phyloP scores from a whole-genome alignment of 1,140 invertebrate species.

The Drosophila suzukii region DNA sequence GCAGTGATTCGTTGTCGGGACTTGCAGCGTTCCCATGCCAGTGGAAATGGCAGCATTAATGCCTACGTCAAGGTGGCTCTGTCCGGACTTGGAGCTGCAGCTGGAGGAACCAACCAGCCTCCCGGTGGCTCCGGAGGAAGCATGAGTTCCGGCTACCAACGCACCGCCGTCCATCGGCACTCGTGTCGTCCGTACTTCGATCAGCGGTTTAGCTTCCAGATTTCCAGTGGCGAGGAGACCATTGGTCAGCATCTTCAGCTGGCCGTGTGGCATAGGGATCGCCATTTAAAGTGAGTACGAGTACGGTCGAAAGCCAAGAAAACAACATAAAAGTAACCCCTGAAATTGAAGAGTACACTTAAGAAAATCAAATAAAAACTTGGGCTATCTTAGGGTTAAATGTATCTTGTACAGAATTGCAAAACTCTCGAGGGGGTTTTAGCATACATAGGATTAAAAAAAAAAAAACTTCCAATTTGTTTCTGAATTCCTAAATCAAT shows the following conservation, averaged over 20 bases:
- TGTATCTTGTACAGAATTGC: too few relatives aligned
- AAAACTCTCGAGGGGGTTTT: too few relatives aligned
- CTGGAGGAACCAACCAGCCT: not conserved
- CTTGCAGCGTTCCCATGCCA: slow-evolving; percentile 80
- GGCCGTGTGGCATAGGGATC: slow-evolving; percentile 86
- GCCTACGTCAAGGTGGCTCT: slow-evolving; percentile 85
- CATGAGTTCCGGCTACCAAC: slow-evolving; percentile 71
- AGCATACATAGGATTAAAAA: too few relatives aligned
- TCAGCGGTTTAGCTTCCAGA: slow-evolving; percentile 84
- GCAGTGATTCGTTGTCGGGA: slow-evolving; percentile 85
- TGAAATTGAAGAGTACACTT: not conserved
- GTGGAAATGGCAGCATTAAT: slow-evolving; percentile 82
- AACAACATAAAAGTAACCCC: slow-evolving; percentile 13
- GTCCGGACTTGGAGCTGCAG: slow-evolving; percentile 2
- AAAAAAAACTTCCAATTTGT: too few relatives aligned
- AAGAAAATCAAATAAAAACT: not conserved
- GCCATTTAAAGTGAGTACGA: slow-evolving; percentile 85
- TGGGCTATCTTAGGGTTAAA: too few relatives aligned
- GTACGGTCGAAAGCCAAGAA: slow-evolving; percentile 69
- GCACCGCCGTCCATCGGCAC: slow-evolving; percentile 85
- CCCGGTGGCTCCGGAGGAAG: slow-evolving; percentile 8
- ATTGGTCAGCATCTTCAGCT: slow-evolving; percentile 78
- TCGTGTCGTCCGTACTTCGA: slow-evolving; percentile 85
- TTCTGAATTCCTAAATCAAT: too few relatives aligned
- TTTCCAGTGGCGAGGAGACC: slow-evolving; percentile 11